Evolutionary conservation across 2,113 vertebrate species (phyloP).

Genomic region (Panurus biarmicus): DNA sequence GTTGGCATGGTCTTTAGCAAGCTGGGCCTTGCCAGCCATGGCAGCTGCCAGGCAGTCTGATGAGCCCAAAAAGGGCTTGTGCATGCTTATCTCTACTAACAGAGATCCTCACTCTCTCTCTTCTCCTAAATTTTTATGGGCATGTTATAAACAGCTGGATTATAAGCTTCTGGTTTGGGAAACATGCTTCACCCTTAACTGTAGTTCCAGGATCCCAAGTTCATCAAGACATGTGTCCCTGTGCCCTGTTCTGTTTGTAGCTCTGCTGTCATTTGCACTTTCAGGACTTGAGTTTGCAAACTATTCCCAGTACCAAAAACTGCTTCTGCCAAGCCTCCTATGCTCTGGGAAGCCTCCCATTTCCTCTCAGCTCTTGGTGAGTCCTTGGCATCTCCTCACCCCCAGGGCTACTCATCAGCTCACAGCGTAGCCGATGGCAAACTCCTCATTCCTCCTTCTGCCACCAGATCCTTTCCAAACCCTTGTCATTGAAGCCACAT

Average conservation of each 20-base stretch:
- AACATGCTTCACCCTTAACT: not conserved
- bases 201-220: not conserved
- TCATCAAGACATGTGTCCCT: not conserved
- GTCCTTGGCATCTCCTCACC: not conserved
- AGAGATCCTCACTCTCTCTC: not conserved
- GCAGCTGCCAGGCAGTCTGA: not conserved
- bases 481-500: not conserved
- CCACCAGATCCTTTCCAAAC: not conserved
- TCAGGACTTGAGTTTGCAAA: not conserved
- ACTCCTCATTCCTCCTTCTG: not conserved
- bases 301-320: not conserved
- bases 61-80: not conserved
- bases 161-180: not conserved
- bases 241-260: not conserved
- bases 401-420: not conserved
- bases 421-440: rapidly evolving
- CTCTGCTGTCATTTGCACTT: not conserved
- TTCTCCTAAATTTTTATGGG: not conserved
- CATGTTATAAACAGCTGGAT: not conserved
- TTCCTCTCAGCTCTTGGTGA: not conserved
- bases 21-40: not conserved
- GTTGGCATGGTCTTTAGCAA: not conserved
- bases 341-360: not conserved
- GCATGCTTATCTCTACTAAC: not conserved
- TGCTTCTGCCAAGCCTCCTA: not conserved